Evolutionary conservation across 2,888 invertebrate genomes (phyloP).

Genomic region (Nomada ferruginata): DNA sequence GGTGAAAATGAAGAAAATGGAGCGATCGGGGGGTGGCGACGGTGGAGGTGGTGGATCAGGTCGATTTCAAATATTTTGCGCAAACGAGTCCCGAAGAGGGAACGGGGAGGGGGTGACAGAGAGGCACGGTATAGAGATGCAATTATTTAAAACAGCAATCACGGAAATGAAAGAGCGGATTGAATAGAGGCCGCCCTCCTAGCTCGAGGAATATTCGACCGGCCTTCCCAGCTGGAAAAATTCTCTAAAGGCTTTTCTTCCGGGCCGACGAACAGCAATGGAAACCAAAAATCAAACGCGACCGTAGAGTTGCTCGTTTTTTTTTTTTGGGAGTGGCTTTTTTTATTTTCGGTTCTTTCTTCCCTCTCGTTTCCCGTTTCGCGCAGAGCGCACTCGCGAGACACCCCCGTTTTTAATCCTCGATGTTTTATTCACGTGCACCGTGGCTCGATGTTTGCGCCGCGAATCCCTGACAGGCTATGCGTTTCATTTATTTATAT

Average conservation of each 20-base stretch:
- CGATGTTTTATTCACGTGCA: slow-evolving; percentile 22
- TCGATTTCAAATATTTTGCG: slow-evolving; percentile 59
- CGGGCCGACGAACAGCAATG: slow-evolving; percentile 79
- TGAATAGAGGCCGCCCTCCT: slow-evolving; percentile 63
- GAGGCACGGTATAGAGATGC: slow-evolving; percentile 65
- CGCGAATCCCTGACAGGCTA: not conserved
- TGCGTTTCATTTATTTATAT: slow-evolving; percentile 43
- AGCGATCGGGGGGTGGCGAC: not conserved
- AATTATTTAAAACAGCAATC: slow-evolving; percentile 83
- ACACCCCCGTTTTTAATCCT: slow-evolving; percentile 34
- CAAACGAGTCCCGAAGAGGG: slow-evolving; percentile 42
- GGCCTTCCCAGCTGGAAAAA: slow-evolving; percentile 81
- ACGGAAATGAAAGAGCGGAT: slow-evolving; percentile 81
- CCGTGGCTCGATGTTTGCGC: slow-evolving; percentile 16
- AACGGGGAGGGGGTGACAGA: slow-evolving; percentile 6
- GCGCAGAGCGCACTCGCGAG: not conserved
- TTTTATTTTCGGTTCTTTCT: not conserved
- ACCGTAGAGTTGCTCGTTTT: slow-evolving; percentile 36
- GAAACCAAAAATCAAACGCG: slow-evolving; percentile 81
- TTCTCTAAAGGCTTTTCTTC: slow-evolving; percentile 79
- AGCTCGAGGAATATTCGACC: slow-evolving; percentile 67
- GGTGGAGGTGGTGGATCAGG: not conserved
- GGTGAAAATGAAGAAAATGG: not conserved
- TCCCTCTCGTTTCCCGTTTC: slow-evolving; percentile 6
- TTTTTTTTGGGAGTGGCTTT: not conserved